Conservation (phyloP, 2,113 vertebrate species). For the Ammospiza caudacuta region DNA sequence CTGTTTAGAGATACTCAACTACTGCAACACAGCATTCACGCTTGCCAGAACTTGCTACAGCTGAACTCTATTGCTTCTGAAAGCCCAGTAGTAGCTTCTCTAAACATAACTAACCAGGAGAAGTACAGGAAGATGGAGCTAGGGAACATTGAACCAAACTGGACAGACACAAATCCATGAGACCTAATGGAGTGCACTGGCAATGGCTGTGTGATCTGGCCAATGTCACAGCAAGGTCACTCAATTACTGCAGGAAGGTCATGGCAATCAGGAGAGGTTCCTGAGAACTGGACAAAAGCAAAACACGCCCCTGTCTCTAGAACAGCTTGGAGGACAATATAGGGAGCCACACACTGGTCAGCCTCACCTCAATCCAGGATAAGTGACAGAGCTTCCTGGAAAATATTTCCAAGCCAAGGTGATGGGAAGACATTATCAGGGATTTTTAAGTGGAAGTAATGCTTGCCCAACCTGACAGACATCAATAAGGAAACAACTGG, state of each 20-base stretch:
- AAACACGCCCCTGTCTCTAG: not conserved
- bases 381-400: not conserved
- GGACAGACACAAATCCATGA: not conserved
- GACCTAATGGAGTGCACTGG: not conserved
- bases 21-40: not conserved
- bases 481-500: accelerated
- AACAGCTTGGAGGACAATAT: not conserved
- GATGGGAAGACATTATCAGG: not conserved
- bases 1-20: not conserved
- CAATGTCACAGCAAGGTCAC: not conserved
- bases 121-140: not conserved
- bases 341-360: not conserved
- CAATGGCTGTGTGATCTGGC: not conserved
- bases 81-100: not conserved
- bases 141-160: not conserved
- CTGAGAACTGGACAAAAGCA: not conserved
- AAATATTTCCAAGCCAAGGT: not conserved
- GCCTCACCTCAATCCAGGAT: not conserved
- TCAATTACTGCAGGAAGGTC: not conserved
- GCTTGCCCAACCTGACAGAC: not conserved
- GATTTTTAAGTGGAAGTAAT: not conserved
- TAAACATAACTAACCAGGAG: not conserved
- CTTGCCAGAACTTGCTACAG: not conserved
- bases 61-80: not conserved
- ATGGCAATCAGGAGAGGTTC: not conserved